Percentiles rank a stretch among this genome's conserved stretches.
These are phyloP conservation scores for Ramphastos sulfuratus DNA, from an alignment of 2,113 vertebrate species.

Conservation along the genomic window DNA sequence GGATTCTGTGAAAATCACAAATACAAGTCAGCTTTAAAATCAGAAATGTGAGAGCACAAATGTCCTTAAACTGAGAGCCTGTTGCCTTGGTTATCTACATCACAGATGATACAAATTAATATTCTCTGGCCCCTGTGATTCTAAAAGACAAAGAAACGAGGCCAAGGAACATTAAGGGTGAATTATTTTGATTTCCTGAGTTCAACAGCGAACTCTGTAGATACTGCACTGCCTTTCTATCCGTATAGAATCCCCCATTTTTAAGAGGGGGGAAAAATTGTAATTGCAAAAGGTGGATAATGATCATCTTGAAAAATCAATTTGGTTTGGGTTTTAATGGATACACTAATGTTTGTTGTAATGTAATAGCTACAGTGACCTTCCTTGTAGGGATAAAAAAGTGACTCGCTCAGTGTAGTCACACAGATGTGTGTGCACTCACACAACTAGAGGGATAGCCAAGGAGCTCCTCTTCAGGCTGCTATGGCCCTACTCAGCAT, in stretches of 20 bases:
- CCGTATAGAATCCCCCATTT: neutral
- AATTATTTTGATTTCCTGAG: neutral
- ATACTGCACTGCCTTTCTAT: neutral
- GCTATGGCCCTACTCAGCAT: neutral
- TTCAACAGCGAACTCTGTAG: neutral
- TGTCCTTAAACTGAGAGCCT: neutral
- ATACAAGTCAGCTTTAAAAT: neutral
- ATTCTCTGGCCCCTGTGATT: neutral
- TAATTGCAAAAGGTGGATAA: neutral
- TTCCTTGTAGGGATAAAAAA: neutral
- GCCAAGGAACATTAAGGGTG: slow-evolving; percentile 14
- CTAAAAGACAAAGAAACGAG: neutral
- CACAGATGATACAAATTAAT: neutral
- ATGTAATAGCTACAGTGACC: slow-evolving; percentile 17
- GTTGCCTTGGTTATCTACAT: slow-evolving; percentile 1
- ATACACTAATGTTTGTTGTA: slow-evolving; percentile 13
- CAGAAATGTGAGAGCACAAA: neutral
- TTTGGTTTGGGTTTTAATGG: slow-evolving; percentile 29
- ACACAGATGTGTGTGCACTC: neutral
- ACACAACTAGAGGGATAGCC: neutral
- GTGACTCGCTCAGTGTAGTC: neutral
- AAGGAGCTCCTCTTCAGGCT: neutral
- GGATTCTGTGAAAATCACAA: neutral
- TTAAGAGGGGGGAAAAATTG: neutral
- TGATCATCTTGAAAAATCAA: neutral